Percentiles rank a stretch among this genome's conserved stretches.
Evolutionary conservation across 2,888 invertebrate genomes (phyloP).

Genomic region (Agrilus cyanescens): DNA sequence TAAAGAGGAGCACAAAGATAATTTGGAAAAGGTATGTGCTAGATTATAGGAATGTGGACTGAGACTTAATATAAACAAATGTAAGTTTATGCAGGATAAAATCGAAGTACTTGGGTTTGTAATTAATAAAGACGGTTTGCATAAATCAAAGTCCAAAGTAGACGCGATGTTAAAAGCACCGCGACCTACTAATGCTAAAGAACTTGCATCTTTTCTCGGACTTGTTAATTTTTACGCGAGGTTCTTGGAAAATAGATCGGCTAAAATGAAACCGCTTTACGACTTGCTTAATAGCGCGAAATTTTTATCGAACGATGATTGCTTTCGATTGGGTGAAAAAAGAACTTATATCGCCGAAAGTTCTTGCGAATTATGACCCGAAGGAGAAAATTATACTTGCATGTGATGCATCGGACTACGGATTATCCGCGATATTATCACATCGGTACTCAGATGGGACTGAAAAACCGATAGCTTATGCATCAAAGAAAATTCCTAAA

Average conservation of each 20-base stretch:
- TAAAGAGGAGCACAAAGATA: no score
- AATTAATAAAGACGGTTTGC: no score
- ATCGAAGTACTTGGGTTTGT: conserved; percentile 12
- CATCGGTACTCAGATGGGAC: conserved; percentile 19
- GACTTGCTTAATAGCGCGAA: conserved; percentile 5
- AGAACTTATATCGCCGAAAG: conserved; percentile 4
- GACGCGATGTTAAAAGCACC: conserved; percentile 11
- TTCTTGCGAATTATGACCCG: conserved; percentile 10
- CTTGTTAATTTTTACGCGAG: no score
- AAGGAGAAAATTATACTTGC: conserved; percentile 4
- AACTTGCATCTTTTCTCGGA: conserved; percentile 12
- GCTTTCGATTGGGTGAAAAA: conserved; percentile 8
- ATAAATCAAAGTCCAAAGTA: conserved; percentile 10
- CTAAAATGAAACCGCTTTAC: conserved; percentile 8
- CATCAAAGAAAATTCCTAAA: background rate
- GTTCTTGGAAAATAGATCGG: conserved; percentile 8
- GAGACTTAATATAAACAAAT: conserved; percentile 12
- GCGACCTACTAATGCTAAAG: conserved; percentile 8
- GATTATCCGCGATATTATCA: conserved; percentile 20
- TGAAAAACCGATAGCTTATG: conserved; percentile 7
- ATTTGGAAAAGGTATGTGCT: no score
- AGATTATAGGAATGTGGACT: conserved; percentile 8
- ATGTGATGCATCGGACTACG: conserved; percentile 11
- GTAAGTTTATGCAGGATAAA: conserved; percentile 12
- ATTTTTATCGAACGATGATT: conserved; percentile 4